Evolutionary conservation across 2,113 vertebrate species (phyloP).

Genomic region (Phaetusa simplex): DNA sequence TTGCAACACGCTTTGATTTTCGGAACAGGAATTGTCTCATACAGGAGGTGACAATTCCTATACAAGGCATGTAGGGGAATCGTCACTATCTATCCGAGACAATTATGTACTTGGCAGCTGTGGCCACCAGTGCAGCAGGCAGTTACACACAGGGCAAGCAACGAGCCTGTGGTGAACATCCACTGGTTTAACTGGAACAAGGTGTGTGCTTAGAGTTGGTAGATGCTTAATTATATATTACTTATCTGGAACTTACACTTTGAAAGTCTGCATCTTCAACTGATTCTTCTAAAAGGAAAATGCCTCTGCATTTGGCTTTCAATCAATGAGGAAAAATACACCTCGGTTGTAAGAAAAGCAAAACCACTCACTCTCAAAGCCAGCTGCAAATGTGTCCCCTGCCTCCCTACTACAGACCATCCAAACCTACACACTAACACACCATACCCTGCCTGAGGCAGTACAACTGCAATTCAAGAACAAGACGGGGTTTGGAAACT

Average conservation of each 20-base stretch:
- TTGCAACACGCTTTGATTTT: not conserved
- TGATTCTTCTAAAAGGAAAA: not conserved
- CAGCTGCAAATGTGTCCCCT: not conserved
- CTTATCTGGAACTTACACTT: not conserved
- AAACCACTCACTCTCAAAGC: not conserved
- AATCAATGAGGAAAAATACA: not conserved
- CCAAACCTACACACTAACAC: not conserved
- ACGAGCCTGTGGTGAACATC: not conserved
- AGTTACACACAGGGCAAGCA: not conserved
- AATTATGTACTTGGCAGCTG: not conserved
- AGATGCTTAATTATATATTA: not conserved
- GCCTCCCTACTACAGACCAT: not conserved
- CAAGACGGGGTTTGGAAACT: not conserved
- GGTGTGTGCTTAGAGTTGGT: not conserved
- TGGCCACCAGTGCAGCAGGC: not conserved
- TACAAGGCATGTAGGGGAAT: not conserved
- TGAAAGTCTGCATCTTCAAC: not conserved
- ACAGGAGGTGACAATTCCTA: not conserved
- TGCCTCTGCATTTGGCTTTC: not conserved
- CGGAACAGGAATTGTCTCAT: not conserved
- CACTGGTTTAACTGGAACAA: not conserved
- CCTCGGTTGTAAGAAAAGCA: not conserved
- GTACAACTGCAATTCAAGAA: slow-evolving; percentile 17
- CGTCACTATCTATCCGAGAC: not conserved
- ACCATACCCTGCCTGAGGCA: not conserved